Evolutionary conservation across 2,888 invertebrate species (phyloP).

Genomic region (Napeogenes inachia): DNA sequence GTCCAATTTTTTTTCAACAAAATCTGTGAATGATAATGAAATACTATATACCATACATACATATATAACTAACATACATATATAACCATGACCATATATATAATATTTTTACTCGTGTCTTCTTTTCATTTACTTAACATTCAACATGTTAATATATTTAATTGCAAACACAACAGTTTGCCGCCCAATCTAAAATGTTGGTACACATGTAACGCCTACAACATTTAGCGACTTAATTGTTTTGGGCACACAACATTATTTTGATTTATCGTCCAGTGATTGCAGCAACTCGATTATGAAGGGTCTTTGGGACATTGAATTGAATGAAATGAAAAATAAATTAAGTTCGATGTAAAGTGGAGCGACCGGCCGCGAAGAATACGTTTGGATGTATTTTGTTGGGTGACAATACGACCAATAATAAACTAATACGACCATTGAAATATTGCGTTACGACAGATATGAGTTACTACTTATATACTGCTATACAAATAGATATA

Average conservation of each 20-base stretch:
- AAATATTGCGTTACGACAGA: constrained; percentile 24
- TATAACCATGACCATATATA: too few relatives aligned
- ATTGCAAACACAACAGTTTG: constrained; percentile 22
- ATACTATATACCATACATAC: too few relatives aligned
- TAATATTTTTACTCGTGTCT: too few relatives aligned
- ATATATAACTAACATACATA: too few relatives aligned
- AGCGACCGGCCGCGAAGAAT: constrained; percentile 37
- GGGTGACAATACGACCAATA: constrained; percentile 33
- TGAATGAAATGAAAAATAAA: constrained; percentile 72
- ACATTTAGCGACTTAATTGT: constrained; percentile 65
- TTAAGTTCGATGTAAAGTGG: constrained; percentile 52
- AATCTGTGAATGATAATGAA: too few relatives aligned
- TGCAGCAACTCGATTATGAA: constrained; percentile 72
- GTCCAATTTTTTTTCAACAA: too few relatives aligned
- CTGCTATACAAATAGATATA: neutral
- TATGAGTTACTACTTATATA: constrained; percentile 8
- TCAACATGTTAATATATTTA: neutral
- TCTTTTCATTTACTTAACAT: neutral
- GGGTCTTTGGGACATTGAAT: constrained; percentile 62
- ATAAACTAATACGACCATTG: constrained; percentile 28
- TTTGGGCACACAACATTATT: constrained; percentile 68
- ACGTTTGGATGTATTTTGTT: constrained; percentile 41
- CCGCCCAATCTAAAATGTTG: constrained; percentile 34
- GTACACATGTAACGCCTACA: constrained; percentile 44
- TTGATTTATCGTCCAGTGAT: constrained; percentile 76